A percentile compares a stretch with the other conserved stretches of the same genome.
Evolutionary conservation across 37 sponge, comb jelly and placozoan species (phyloP).

Genomic region (Agelas oroides): DNA sequence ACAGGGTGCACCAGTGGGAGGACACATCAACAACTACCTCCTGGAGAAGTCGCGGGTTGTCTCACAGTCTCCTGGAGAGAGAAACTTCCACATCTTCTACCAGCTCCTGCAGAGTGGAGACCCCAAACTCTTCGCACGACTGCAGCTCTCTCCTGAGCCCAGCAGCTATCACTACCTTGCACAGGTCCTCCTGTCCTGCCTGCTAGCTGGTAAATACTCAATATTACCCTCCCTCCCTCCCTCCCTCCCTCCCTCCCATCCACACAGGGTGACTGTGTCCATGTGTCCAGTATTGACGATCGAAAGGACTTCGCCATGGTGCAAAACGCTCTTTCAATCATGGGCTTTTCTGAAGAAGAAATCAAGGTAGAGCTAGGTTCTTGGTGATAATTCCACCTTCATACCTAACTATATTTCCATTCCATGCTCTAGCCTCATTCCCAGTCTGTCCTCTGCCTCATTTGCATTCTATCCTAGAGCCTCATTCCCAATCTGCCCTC

Average conservation of each 20-base stretch:
- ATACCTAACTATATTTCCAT: not conserved
- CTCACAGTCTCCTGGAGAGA: slow-evolving; percentile 68
- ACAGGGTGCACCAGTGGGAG: slow-evolving; percentile 85
- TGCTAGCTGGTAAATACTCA: not conserved
- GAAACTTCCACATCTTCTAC: slow-evolving; percentile 91
- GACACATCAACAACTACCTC: slow-evolving; percentile 83
- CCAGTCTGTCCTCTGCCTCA: no score
- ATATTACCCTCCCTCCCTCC: not conserved
- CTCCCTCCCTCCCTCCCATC: not conserved
- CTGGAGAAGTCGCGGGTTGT: slow-evolving; percentile 88
- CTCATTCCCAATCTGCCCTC: no score
- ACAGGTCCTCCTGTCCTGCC: slow-evolving; percentile 40
- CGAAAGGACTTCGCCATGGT: slow-evolving; percentile 49
- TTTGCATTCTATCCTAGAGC: no score
- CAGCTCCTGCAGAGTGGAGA: slow-evolving; percentile 72
- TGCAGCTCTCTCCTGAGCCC: slow-evolving; percentile 52
- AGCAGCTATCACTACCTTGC: slow-evolving; percentile 57
- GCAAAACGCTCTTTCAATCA: slow-evolving; percentile 54
- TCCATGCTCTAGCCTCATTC: not conserved
- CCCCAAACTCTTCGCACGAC: slow-evolving; percentile 32
- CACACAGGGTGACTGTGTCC: slow-evolving; percentile 42
- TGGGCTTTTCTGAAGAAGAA: slow-evolving; percentile 65
- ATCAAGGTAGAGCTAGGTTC: slow-evolving; percentile 23
- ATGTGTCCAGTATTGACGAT: slow-evolving; percentile 65
- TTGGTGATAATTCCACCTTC: not conserved